A percentile compares a stretch with the other conserved stretches of the same genome.
These are phyloP conservation scores for Cephus sareptanus DNA, from an alignment of 2,888 invertebrate genomes.

Conservation along the genomic window DNA sequence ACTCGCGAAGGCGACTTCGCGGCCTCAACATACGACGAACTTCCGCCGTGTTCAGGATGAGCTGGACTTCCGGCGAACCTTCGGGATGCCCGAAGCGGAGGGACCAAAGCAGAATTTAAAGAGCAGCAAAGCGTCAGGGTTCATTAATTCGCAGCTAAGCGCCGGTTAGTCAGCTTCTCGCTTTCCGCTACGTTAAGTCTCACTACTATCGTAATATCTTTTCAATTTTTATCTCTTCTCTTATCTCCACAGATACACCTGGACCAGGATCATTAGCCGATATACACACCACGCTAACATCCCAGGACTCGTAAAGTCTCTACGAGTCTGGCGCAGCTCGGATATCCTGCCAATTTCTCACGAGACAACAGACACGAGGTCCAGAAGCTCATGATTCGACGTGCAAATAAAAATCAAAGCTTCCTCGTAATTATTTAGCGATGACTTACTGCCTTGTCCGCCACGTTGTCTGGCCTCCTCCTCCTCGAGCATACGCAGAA, in stretches of 20 bases:
- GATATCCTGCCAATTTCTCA: neutral
- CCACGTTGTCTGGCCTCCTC: slow-evolving; percentile 77
- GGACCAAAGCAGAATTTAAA: slow-evolving; percentile 6
- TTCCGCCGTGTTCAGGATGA: slow-evolving; percentile 30
- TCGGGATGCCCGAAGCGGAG: slow-evolving; percentile 4
- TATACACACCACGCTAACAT: neutral
- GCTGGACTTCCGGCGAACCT: neutral
- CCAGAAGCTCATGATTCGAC: neutral
- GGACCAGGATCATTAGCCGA: neutral
- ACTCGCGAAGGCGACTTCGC: slow-evolving; percentile 34
- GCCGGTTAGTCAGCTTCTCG: neutral
- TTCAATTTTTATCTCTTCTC: neutral
- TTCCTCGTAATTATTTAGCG: neutral
- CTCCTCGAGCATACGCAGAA: slow-evolving; percentile 86
- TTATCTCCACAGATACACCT: neutral
- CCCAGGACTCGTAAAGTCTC: neutral
- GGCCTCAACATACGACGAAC: slow-evolving; percentile 34
- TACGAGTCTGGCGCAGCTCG: neutral
- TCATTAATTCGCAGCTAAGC: neutral
- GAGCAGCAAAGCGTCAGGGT: slow-evolving; percentile 17
- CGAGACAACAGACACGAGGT: neutral
- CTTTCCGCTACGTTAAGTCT: neutral
- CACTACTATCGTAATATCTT: neutral
- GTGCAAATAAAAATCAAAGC: neutral
- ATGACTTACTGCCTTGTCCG: slow-evolving; percentile 72